A percentile compares a stretch with the other conserved stretches of the same genome.
Evolutionary conservation across 2,888 invertebrate species (phyloP).

Genomic region (Heteropelma amictum): DNA sequence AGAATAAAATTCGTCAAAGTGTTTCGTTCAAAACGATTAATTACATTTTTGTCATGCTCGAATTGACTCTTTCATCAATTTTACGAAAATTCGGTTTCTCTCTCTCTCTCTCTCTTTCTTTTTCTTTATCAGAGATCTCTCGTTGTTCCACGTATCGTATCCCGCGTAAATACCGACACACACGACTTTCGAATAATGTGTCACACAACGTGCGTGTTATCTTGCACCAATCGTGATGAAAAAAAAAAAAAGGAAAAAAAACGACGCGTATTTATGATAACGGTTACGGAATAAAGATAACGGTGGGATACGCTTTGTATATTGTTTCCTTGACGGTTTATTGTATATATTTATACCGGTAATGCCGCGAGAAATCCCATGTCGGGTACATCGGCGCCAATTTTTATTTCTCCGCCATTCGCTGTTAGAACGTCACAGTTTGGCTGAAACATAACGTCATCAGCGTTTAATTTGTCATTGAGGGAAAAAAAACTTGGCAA

Average conservation of each 20-base stretch:
- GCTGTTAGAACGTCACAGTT: not conserved
- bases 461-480: too few species aligned
- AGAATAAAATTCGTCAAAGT: too few species aligned
- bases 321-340: constrained; percentile 6
- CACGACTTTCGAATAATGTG: constrained; percentile 49
- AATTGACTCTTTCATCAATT: too few species aligned
- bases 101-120: not conserved
- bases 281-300: constrained; percentile 58
- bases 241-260: constrained; percentile 16
- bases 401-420: not conserved
- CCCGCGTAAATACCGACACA: constrained; percentile 3
- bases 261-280: constrained; percentile 56
- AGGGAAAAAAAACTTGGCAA: not conserved
- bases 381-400: not conserved
- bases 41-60: too few species aligned
- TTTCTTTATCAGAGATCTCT: constrained; percentile 2
- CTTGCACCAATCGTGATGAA: constrained; percentile 52
- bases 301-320: constrained; percentile 25
- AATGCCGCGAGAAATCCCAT: not conserved
- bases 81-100: too few species aligned
- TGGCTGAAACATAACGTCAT: not conserved
- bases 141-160: constrained; percentile 5
- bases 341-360: not conserved
- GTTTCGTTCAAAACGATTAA: too few species aligned
- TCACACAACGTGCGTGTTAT: constrained; percentile 49